These are phyloP conservation scores for Heliconius nattereri DNA, from an alignment of 1,140 invertebrate genomes.

Conservation along the genomic window DNA sequence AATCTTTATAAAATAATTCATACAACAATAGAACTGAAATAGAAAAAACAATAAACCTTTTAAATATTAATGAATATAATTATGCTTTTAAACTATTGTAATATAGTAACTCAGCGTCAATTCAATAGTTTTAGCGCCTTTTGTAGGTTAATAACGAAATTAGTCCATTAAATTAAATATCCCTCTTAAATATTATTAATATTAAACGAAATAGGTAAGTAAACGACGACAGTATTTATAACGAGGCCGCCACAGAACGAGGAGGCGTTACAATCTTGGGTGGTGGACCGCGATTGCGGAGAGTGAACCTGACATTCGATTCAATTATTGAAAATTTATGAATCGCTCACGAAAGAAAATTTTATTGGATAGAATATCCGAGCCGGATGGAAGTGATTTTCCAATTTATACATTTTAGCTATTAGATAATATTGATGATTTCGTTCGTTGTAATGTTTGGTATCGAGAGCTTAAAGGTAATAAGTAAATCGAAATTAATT, in stretches of 20 bases:
- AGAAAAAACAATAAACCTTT: no score
- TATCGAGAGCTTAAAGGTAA: no score
- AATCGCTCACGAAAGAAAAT: slow-evolving; percentile 65
- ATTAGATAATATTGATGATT: slow-evolving; percentile 26
- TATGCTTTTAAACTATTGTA: no score
- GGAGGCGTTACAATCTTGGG: slow-evolving; percentile 54
- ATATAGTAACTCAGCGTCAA: no score
- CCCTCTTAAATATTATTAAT: slow-evolving; percentile 53
- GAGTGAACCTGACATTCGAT: slow-evolving; percentile 59
- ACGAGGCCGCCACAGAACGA: not conserved
- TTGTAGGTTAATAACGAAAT: slow-evolving; percentile 40
- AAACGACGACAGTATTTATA: slow-evolving; percentile 35
- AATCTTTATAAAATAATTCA: no score
- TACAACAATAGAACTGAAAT: no score
- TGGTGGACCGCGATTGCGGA: slow-evolving; percentile 30
- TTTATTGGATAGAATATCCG: slow-evolving; percentile 69
- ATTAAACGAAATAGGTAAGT: not conserved
- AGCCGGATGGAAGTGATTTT: slow-evolving; percentile 56
- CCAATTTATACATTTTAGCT: slow-evolving; percentile 54
- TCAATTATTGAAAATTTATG: slow-evolving; percentile 75
- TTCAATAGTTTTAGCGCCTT: no score
- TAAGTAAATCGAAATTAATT: no score
- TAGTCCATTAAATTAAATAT: slow-evolving; percentile 59
- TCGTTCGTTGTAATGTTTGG: slow-evolving; percentile 20
- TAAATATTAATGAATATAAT: no score